Base-by-base conservation (phyloP, 2,888 invertebrate genomes). In the Sepioteuthis lessoniana region DNA sequence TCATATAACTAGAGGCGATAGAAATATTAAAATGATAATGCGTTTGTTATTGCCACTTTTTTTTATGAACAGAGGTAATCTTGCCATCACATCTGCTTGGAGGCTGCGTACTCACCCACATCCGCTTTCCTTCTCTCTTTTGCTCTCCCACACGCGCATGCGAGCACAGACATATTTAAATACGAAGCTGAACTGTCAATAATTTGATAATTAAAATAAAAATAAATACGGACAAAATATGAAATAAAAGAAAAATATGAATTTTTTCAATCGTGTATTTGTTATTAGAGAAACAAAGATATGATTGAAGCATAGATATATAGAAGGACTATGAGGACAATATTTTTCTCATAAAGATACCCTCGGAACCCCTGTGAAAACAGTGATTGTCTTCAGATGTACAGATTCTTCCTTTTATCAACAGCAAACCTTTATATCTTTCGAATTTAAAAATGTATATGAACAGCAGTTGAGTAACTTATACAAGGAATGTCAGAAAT, bases 41-140 rank as follows among this genome's bases (percentile, higher is more conserved):
- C n/a, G n/a, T 76, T 76, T 76, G 76, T 76, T 76, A 76, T 76
- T n/a, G 76, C n/a, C 76, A 35, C n/a, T n/a, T 76, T 76, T 76
- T 76, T 13, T 76, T 31, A 5, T 31, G n/a, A 35, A 76, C n/a
- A 35, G 13, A n/a, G 16, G 76, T n/a, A 76, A 76, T 76, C n/a
- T 76, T n/a, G 7, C 60, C 28, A 60, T 7, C 31, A 60, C 60
- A 60, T 60, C 60, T 60, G 76, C n/a, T 76, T n/a, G n/a, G 76
- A n/a, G n/a, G 76, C 76, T 13, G n/a, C n/a, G n/a, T n/a, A 35
- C 13, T n/a, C 76, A 13, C n/a, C 16, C 16, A 76, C n/a, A n/a
- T 76, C 76, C 76, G 76, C n/a, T 76, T 10, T n/a, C 76, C 13
- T n/a, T n/a, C n/a, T n/a, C n/a, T 76, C 16, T 76, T 13, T n/a